A percentile compares a stretch with the other conserved stretches of the same genome.
These are phyloP conservation scores for Rafetus swinhoei DNA, from an alignment of 2,113 vertebrate species.

Conservation along the genomic window DNA sequence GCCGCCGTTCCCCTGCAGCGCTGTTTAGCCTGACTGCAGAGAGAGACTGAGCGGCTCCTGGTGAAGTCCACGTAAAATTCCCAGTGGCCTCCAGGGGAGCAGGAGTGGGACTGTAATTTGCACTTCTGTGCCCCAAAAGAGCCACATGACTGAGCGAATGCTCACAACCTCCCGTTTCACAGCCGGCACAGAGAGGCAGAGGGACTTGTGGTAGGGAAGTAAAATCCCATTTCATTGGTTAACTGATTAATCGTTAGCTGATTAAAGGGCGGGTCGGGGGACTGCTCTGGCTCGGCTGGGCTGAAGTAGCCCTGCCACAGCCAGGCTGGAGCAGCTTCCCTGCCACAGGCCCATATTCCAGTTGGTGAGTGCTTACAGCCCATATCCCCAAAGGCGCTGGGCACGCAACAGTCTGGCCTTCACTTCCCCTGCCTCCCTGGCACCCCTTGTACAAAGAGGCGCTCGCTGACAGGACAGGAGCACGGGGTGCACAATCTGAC, in stretches of 20 bases:
- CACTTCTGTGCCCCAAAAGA: neutral
- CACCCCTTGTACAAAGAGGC: neutral
- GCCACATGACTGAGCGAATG: neutral
- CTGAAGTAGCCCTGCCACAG: no score
- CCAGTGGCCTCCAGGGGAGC: accelerated
- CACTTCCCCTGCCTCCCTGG: neutral
- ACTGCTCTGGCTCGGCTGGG: no score
- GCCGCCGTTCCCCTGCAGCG: neutral
- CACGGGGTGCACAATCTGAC: neutral
- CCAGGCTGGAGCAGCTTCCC: neutral
- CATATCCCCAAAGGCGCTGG: neutral
- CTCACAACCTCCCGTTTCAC: neutral
- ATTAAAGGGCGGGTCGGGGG: no score
- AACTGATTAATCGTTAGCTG: no score
- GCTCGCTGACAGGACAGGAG: neutral
- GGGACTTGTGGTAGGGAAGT: neutral
- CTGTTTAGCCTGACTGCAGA: neutral
- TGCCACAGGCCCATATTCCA: neutral
- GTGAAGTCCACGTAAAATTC: neutral
- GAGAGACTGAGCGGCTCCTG: neutral
- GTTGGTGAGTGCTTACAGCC: no score
- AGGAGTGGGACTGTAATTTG: neutral
- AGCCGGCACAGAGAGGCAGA: neutral
- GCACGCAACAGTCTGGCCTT: neutral
- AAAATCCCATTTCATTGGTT: no score